Evolutionary conservation across 2,888 invertebrate species (phyloP).

Genomic region (Agrenia bidenticulata): DNA sequence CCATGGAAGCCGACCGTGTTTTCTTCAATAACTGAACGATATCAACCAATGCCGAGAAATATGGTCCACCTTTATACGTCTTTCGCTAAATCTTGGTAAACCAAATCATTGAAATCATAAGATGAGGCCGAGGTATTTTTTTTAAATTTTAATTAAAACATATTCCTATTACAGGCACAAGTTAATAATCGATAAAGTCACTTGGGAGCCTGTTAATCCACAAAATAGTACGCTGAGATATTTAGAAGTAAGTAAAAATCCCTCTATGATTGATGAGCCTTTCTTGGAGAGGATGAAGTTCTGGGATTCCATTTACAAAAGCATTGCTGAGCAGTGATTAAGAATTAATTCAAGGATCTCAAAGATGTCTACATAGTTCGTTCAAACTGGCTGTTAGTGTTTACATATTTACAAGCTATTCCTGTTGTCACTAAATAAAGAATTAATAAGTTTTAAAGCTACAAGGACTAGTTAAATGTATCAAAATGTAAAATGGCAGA

Average conservation of each 20-base stretch:
- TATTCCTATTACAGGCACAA: conserved; percentile 17
- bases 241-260: conserved; percentile 37
- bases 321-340: not conserved
- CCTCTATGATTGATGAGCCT: conserved; percentile 44
- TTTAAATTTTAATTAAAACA: too few relatives aligned
- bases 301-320: conserved; percentile 37
- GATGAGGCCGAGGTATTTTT: too few relatives aligned
- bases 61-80: conserved; percentile 25
- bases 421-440: not conserved
- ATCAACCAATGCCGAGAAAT: conserved; percentile 23
- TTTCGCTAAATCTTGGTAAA: conserved; percentile 31
- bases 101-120: not conserved
- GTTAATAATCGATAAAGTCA: conserved; percentile 30
- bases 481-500: too few relatives aligned
- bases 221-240: conserved; percentile 25
- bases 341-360: not conserved
- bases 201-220: conserved; percentile 35
- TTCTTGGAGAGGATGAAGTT: conserved; percentile 41
- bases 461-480: not conserved
- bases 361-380: not conserved
- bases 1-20: too few relatives aligned
- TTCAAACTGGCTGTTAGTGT: not conserved
- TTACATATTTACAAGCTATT: not conserved
- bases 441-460: conserved; percentile 14
- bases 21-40: conserved; percentile 28